Conservation (phyloP, 2,888 invertebrate genomes). For the Caenorhabditis sulstoni region DNA sequence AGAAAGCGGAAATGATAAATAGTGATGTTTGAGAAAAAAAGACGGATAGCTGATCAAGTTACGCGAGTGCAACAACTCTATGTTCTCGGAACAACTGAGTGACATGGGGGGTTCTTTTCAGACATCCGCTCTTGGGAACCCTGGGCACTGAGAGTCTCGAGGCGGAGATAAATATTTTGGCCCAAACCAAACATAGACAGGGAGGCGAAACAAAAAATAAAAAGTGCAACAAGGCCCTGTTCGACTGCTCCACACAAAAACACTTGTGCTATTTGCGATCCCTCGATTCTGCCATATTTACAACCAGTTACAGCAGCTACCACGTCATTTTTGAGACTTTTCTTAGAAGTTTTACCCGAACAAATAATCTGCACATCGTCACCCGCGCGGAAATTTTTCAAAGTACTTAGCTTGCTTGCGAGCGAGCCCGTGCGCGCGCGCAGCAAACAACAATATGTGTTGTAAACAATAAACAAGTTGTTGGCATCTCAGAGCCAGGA, state of each 20-base stretch:
- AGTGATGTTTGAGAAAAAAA: slow-evolving; percentile 32
- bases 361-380: too few relatives aligned
- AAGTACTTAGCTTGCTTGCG: slow-evolving; percentile 25
- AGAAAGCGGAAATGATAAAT: slow-evolving; percentile 42
- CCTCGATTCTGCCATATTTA: too few relatives aligned
- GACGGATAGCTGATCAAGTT: slow-evolving; percentile 30
- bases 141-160: neutral
- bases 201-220: slow-evolving; percentile 5
- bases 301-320: too few relatives aligned
- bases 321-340: too few relatives aligned
- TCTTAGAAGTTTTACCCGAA: too few relatives aligned
- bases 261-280: too few relatives aligned
- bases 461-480: slow-evolving; percentile 55
- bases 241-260: too few relatives aligned
- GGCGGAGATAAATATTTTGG: neutral
- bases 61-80: slow-evolving; percentile 2
- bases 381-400: slow-evolving; percentile 5
- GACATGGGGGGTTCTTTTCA: neutral
- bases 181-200: neutral
- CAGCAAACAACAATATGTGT: slow-evolving; percentile 7
- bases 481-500: too few relatives aligned
- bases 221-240: neutral
- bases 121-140: neutral
- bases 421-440: neutral
- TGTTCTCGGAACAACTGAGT: slow-evolving; percentile 22